Base-by-base conservation (phyloP, 2,888 invertebrate species). In the Napeogenes sylphis region DNA sequence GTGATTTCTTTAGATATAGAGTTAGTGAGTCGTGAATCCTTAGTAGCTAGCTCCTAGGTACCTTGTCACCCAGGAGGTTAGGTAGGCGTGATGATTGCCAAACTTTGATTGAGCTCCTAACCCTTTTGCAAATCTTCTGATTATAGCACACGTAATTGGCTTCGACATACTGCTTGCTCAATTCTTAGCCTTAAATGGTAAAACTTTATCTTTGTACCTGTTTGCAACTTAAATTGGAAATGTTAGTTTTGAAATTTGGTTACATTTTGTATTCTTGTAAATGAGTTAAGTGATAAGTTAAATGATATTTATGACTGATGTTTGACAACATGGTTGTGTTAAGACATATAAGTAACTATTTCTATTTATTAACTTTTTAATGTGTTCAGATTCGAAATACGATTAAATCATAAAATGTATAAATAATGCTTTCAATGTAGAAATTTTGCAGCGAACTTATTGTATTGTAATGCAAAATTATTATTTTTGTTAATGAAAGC, bases 101-200 rank as follows among this genome's bases (percentile, higher is more conserved):
- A 89, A 89, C 80, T 89, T 89, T 89, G 88, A 89, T 87, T 89
- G 87, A 87, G 84, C 79, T 75, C 76, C 78, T 59, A 82, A 85
- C 83, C 85, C 85, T 85, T 21, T 87, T 84, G 78, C 77, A 80
- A 77, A 80, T 80, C 78, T 80, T 76, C 80, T 84, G 79, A 85
- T 87, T 85, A 83, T 79, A 73, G 77, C 77, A 75, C 78, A 78
- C 75, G 80, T 85, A 84, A 87, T 85, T 85, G 84, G 80, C 74
- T 70, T 73, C 74, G 74, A 74, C 73, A 77, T 79, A 75, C 68
- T 59, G 63, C 56, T 63, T 33, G n/a, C 33, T 35, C 13, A 55
- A 30, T 51, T 51, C 51, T 51, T 51, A 51, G 51, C 30, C n/a
- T 51, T 51, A 51, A 21, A 51, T 51, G 30, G 30, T 30, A 30